Evolutionary conservation across 2,113 vertebrate species (phyloP).

Genomic region (Rhagologus leucostigma): DNA sequence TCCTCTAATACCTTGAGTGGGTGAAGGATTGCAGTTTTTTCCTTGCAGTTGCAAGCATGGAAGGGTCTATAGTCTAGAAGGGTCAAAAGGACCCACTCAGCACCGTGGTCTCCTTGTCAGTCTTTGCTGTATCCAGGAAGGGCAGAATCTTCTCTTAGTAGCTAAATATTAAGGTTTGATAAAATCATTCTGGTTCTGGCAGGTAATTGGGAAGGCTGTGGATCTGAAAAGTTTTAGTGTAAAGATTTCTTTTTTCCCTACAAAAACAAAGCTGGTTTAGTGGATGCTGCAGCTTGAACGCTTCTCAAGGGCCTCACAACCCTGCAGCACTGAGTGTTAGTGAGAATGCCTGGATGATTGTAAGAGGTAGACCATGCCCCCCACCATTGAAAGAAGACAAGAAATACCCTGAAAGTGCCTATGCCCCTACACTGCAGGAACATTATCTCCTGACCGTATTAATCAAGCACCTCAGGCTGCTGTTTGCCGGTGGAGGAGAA

Average conservation of each 20-base stretch:
- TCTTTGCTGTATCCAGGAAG: background rate
- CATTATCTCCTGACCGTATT: background rate
- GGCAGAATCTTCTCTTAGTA: background rate
- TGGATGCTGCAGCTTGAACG: background rate
- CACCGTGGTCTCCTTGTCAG: background rate
- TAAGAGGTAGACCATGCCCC: background rate
- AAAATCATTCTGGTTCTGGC: background rate
- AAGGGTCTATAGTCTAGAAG: background rate
- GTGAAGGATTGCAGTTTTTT: background rate
- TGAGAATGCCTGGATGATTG: background rate
- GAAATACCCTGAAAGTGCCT: background rate
- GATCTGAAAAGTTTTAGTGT: background rate
- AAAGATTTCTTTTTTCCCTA: background rate
- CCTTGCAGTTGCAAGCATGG: background rate
- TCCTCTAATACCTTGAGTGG: background rate
- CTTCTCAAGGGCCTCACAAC: background rate
- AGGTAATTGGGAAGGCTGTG: background rate
- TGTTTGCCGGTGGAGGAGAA: background rate
- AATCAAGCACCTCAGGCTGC: background rate
- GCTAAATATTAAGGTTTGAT: background rate
- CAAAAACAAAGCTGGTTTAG: background rate
- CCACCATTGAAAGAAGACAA: background rate
- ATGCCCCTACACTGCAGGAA: background rate
- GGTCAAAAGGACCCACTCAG: background rate
- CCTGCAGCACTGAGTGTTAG: background rate